Base-by-base conservation (phyloP, 2,113 vertebrate species). In the Camelus dromedarius region DNA sequence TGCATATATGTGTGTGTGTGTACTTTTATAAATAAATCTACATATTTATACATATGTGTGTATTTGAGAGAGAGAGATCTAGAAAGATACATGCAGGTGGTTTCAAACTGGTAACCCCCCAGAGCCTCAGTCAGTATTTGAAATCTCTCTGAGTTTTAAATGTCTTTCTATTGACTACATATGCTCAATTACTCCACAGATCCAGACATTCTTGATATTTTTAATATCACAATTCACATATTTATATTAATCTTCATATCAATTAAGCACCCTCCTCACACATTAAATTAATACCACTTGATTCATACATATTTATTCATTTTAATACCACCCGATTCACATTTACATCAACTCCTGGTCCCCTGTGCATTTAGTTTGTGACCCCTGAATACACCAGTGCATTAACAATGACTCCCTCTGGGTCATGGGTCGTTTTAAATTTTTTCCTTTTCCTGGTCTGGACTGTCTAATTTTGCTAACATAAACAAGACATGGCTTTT, bases 401-500 rank as follows among this genome's bases (percentile, higher is more conserved):
- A 24, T 86, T 93, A 69, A 70, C 30, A 56, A 86, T 73, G 89
- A 32, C 69, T 96, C 52, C 95, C 66, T 95, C 66, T 60, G 62
- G 86, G 64, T 96, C 95, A 89, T 77, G 96, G 81, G 69, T 83
- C 58, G 0, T 92, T 97, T 91, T 96, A 87, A 19, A 86, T 89
- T 96, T 97, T 95, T 96, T 52, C 76, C 91, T 93, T 92, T 91
- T 96, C 83, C 64, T 96, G n/a, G 86, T 97, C 75, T 97, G 79
- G 80, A 46, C 64, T 95, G 89, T 83, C 89, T 97, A 95, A 96
- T 96, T 97, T 94, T 95, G 77, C 88, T 97, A 93, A 95, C 95
- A 96, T 96, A 97, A 98, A 95, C 96, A 98, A 98, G 95, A 93
- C 67, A 30, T 56, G 58, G 92, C 89, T 98, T 98, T 98, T 97